Evolutionary conservation across 1,140 invertebrate species (phyloP).

Genomic region (Thalassaphorura encarpata): DNA sequence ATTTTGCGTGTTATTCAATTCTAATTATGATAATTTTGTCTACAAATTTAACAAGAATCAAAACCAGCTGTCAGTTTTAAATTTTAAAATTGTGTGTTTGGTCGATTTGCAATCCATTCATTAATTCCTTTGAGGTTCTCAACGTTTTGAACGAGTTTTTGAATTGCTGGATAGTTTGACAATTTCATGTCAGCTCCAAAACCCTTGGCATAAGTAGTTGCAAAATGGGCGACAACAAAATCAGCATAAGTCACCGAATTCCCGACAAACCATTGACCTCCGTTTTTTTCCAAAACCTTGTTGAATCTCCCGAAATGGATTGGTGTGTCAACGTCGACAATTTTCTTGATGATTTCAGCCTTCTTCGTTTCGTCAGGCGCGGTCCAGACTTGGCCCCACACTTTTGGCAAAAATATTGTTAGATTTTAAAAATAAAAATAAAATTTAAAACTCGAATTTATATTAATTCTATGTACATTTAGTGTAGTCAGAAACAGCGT

Average conservation of each 20-base stretch:
- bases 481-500: background rate
- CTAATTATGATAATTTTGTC: too few species aligned
- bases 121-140: slow-evolving; percentile 7
- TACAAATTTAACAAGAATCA: background rate
- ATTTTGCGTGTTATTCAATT: too few species aligned
- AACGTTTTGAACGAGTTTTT: background rate
- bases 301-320: background rate
- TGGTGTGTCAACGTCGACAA: slow-evolving; percentile 1
- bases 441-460: background rate
- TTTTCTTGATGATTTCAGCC: background rate
- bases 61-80: background rate
- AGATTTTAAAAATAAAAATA: background rate
- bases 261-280: background rate
- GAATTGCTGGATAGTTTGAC: slow-evolving; percentile 1
- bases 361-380: slow-evolving; percentile 1
- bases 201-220: background rate
- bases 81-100: slow-evolving; percentile 7
- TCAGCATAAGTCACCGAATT: slow-evolving; percentile 1
- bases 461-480: background rate
- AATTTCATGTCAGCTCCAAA: background rate
- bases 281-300: background rate
- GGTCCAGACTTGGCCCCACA: too few species aligned
- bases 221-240: background rate
- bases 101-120: slow-evolving; percentile 18
- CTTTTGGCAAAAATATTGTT: background rate